Evolutionary conservation across 2,888 invertebrate species (phyloP).

Genomic region (Anoncus sp.): DNA sequence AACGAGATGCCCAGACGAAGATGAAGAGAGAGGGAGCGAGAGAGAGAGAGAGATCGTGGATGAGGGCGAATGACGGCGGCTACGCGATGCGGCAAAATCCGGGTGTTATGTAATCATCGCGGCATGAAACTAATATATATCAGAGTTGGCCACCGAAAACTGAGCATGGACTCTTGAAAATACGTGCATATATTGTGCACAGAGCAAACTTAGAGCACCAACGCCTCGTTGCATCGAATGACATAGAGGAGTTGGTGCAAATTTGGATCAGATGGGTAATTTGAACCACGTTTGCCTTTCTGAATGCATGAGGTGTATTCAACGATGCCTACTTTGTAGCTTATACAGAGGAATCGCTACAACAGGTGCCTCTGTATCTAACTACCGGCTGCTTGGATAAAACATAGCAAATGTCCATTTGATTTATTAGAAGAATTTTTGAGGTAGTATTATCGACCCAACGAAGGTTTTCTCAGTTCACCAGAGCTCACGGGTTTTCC

Average conservation of each 20-base stretch:
- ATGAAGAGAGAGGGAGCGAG: conserved; percentile 10
- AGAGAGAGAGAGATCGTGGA: conserved; percentile 44
- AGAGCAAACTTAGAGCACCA: conserved; percentile 55
- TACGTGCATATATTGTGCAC: conserved; percentile 1
- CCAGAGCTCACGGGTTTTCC: too few species aligned
- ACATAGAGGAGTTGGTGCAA: conserved; percentile 35
- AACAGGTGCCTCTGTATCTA: too few species aligned
- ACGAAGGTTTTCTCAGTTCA: too few species aligned
- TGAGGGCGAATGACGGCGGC: conserved; percentile 70
- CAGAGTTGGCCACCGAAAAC: conserved; percentile 70
- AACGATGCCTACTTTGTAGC: too few species aligned
- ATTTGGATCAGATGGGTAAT: conserved; percentile 27
- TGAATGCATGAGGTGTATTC: background rate
- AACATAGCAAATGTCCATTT: too few species aligned
- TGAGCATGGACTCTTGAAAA: conserved; percentile 28
- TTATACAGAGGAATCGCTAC: too few species aligned
- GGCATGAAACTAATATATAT: conserved; percentile 75
- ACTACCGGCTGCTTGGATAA: too few species aligned
- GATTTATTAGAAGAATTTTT: too few species aligned
- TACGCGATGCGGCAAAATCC: conserved; percentile 74
- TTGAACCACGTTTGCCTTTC: conserved; percentile 13
- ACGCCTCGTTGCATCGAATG: conserved; percentile 53
- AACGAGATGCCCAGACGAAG: conserved; percentile 48
- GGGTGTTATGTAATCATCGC: conserved; percentile 74
- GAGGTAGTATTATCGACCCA: too few species aligned